These are phyloP conservation scores for Phataginus tetradactyla DNA, from an alignment of 2,797 vertebrate species.

Conservation along the genomic window DNA sequence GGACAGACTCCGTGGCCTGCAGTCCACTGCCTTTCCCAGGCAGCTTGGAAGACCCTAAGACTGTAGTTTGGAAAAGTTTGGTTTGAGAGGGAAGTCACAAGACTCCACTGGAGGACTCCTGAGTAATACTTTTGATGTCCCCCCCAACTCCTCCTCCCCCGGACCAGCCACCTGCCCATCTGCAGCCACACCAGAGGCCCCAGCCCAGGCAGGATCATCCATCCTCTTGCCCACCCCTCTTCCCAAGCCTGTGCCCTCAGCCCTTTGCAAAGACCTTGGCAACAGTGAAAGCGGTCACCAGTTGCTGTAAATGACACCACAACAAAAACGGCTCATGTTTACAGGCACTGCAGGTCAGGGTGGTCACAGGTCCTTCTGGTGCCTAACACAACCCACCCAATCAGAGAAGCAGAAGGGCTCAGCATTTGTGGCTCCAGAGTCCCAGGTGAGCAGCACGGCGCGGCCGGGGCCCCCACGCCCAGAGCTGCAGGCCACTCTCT, in stretches of 20 bases:
- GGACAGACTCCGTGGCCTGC: rapidly evolving
- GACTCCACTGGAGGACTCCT: not conserved
- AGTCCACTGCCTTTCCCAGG: not conserved
- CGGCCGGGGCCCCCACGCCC: not conserved
- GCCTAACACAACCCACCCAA: not conserved
- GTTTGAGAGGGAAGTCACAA: not conserved
- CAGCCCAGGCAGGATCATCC: not conserved
- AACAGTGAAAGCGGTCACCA: not conserved
- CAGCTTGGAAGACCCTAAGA: not conserved
- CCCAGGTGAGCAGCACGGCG: not conserved
- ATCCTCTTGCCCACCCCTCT: too few relatives aligned
- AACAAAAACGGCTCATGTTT: not conserved
- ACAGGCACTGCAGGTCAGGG: not conserved
- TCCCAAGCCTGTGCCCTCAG: not conserved
- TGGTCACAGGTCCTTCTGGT: not conserved
- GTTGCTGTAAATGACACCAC: not conserved
- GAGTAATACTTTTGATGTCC: not conserved
- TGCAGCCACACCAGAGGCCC: not conserved
- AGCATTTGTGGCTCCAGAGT: rapidly evolving
- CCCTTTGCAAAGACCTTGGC: not conserved
- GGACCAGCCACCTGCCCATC: too few relatives aligned
- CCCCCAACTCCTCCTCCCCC: not conserved
- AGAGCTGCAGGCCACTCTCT: rapidly evolving
- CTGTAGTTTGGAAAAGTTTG: not conserved
- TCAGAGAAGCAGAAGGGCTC: not conserved